These are phyloP conservation scores for Eutolmus rufibarbis DNA, from an alignment of 2,888 invertebrate genomes.

Conservation along the genomic window DNA sequence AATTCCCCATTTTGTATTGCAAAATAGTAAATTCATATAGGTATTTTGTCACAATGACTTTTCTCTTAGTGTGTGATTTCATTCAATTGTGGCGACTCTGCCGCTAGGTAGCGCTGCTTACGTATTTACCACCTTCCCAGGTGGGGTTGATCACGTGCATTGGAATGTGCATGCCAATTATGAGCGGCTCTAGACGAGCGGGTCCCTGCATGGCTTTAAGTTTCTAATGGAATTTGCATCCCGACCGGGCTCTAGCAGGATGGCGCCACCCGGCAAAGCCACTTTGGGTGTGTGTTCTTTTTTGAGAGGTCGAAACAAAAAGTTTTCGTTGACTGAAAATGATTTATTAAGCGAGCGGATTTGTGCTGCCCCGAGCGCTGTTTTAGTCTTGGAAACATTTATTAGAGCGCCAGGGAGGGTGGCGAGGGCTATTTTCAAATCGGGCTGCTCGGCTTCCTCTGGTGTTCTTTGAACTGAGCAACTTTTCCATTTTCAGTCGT, in stretches of 20 bases:
- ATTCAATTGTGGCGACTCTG: too few species aligned
- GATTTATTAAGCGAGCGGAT: slow-evolving; percentile 14
- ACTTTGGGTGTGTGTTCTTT: neutral
- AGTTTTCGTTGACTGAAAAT: slow-evolving; percentile 11
- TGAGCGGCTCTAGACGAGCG: neutral
- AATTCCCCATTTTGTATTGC: too few species aligned
- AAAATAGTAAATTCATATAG: too few species aligned
- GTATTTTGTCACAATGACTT: too few species aligned
- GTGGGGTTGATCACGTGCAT: neutral
- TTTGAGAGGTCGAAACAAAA: neutral
- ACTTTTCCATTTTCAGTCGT: neutral
- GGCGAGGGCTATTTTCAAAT: neutral
- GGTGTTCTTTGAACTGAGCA: neutral
- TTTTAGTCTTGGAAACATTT: slow-evolving; percentile 23
- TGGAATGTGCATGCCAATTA: neutral
- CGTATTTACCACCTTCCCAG: neutral
- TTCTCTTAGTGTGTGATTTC: too few species aligned
- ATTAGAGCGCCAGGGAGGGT: neutral
- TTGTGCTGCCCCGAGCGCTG: neutral
- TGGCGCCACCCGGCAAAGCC: neutral
- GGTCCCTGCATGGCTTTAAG: neutral
- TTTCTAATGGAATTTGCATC: slow-evolving; percentile 3
- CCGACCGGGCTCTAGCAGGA: neutral
- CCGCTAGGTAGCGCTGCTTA: neutral
- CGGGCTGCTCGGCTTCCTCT: neutral